These are phyloP conservation scores for Gavialis gangeticus DNA, from an alignment of 2,113 vertebrate species.

Conservation along the genomic window DNA sequence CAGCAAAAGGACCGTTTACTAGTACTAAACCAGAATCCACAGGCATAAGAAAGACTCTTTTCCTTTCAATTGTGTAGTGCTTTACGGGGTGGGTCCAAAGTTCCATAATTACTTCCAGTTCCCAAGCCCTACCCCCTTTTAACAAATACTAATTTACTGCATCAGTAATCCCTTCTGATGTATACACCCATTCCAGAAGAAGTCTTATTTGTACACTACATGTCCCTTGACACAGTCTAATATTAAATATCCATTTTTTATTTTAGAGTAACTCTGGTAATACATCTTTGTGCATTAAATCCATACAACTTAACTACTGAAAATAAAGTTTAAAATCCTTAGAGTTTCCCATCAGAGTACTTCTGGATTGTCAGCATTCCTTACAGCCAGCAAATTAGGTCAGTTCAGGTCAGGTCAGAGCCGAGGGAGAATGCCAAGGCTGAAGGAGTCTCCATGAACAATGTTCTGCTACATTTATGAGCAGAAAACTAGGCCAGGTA, in stretches of 20 bases:
- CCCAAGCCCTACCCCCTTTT: no score
- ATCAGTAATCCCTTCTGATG: not conserved
- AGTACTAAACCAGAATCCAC: not conserved
- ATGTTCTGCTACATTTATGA: no score
- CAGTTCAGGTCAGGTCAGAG: not conserved
- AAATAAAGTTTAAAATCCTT: constrained; percentile 44
- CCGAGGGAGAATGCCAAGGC: not conserved
- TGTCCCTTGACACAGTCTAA: constrained; percentile 53
- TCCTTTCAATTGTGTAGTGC: not conserved
- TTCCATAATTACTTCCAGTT: no score
- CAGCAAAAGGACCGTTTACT: not conserved
- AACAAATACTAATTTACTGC: no score
- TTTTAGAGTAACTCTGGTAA: constrained; percentile 25
- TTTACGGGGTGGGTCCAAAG: accelerated
- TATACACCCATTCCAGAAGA: not conserved
- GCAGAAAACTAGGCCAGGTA: not conserved
- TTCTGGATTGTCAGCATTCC: not conserved
- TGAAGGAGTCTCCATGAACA: not conserved
- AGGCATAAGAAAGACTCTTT: not conserved
- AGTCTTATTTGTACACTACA: not conserved
- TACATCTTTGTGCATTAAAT: constrained; percentile 4
- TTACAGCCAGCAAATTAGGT: not conserved
- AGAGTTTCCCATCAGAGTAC: not conserved
- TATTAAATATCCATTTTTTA: constrained; percentile 10
- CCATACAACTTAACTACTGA: constrained; percentile 40